phyloP scores from a whole-genome alignment of 2,888 invertebrate genomes.

The Nomada fucata region DNA sequence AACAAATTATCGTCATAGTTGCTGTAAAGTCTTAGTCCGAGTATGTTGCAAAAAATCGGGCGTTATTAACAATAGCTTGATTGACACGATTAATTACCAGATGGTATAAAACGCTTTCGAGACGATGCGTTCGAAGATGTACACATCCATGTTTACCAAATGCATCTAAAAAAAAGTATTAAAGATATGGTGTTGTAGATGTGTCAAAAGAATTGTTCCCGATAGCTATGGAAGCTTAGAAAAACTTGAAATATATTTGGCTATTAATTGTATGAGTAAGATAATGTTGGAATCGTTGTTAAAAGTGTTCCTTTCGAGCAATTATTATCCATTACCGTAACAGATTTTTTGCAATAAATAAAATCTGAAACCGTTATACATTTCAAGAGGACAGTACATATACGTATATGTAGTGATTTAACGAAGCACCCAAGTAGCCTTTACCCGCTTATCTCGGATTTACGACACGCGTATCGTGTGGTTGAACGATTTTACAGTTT shows the following conservation, averaged over 20 bases:
- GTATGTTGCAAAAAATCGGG: too few species aligned
- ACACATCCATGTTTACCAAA: too few species aligned
- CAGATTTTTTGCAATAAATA: neutral
- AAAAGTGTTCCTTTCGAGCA: neutral
- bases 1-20: too few species aligned
- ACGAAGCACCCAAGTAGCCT: conserved; percentile 6
- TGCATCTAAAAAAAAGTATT: too few species aligned
- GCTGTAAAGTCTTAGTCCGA: too few species aligned
- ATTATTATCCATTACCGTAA: neutral
- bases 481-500: conserved; percentile 10
- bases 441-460: conserved; percentile 25
- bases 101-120: neutral
- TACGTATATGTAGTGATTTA: neutral
- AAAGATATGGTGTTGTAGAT: too few species aligned
- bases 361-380: neutral
- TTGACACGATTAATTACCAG: too few species aligned
- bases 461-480: conserved; percentile 9
- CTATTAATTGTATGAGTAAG: neutral
- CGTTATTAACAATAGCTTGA: neutral
- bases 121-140: too few species aligned
- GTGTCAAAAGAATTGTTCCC: too few species aligned
- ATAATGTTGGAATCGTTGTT: too few species aligned
- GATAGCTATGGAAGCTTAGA: too few species aligned
- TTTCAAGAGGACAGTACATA: neutral
- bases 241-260: neutral